Percentiles rank a stretch among this genome's conserved stretches.
Conservation (phyloP, 2,797 vertebrate genomes). For the Glossophaga mutica region DNA sequence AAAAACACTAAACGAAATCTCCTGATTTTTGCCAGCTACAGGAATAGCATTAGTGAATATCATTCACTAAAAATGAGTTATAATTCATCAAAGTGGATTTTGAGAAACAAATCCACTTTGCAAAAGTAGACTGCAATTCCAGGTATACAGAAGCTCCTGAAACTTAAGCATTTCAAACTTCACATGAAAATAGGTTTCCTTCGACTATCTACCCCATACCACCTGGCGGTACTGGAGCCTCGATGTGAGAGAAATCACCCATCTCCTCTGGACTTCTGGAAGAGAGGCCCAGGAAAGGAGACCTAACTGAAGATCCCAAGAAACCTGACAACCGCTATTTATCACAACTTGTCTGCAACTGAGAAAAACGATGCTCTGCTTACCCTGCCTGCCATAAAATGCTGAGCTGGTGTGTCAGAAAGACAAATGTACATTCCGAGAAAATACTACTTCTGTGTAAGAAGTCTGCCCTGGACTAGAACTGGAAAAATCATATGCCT, state of each 20-base stretch:
- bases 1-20: neutral
- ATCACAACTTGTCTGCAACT: neutral
- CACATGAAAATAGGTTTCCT: neutral
- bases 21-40: neutral
- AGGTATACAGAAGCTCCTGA: neutral
- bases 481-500: neutral
- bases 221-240: neutral
- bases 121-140: neutral
- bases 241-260: neutral
- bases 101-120: neutral
- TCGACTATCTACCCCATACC: neutral
- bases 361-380: neutral
- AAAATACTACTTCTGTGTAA: neutral
- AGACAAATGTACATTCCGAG: conserved; percentile 24
- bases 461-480: neutral
- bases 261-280: neutral
- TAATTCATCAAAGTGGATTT: neutral
- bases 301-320: neutral
- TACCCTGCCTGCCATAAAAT: neutral
- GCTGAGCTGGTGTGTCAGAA: neutral
- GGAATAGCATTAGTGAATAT: neutral
- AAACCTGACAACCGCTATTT: neutral
- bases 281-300: neutral
- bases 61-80: neutral
- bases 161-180: neutral